Conservation (phyloP, 2,797 vertebrate species). For the Notamacropus eugenii region DNA sequence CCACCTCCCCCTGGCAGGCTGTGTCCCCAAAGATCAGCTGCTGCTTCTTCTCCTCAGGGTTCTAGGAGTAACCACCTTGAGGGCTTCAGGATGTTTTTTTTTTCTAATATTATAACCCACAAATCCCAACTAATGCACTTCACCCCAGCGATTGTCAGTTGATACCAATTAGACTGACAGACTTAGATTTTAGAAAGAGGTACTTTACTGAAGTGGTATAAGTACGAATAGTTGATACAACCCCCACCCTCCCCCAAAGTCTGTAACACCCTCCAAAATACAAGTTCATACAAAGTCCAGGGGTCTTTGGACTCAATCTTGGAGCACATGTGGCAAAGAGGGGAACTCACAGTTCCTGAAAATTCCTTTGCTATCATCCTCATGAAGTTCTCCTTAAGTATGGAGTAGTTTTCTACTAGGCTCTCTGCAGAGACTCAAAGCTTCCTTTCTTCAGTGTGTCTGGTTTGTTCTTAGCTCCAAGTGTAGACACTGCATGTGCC, state of each 20-base stretch:
- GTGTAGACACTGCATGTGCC: neutral
- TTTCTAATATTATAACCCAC: neutral
- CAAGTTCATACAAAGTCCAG: neutral
- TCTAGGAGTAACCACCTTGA: neutral
- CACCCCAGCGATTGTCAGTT: neutral
- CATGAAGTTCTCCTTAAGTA: neutral
- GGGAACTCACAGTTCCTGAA: neutral
- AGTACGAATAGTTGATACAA: neutral
- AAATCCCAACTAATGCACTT: neutral
- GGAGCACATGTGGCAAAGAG: neutral
- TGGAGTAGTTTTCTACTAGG: neutral
- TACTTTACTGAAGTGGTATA: neutral
- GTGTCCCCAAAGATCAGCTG: neutral
- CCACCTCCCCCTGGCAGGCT: neutral
- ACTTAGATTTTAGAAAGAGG: neutral
- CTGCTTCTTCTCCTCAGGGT: neutral
- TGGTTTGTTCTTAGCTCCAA: neutral
- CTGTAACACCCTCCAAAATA: neutral
- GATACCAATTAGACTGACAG: neutral
- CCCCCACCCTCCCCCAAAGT: neutral
- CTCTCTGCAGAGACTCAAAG: neutral
- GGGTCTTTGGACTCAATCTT: neutral
- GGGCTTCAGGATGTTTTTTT: neutral
- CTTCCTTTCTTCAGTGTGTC: neutral
- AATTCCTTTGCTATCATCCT: neutral